A percentile compares a stretch with the other conserved stretches of the same genome.
phyloP scores from a whole-genome alignment of 2,888 invertebrate species.

The Uropetala carovei region DNA sequence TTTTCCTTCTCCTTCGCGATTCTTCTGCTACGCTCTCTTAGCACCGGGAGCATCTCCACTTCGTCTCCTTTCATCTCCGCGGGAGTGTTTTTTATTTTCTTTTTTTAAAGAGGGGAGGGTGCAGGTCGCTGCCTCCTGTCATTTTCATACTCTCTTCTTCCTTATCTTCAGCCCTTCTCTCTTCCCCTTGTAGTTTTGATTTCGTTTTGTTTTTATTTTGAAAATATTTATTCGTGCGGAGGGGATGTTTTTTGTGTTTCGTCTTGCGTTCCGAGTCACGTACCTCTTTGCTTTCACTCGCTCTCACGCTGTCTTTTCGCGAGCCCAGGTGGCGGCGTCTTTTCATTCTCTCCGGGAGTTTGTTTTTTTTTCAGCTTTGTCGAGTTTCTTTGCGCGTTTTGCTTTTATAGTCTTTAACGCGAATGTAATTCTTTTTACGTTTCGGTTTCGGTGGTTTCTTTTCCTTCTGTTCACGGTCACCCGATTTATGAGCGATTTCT shows the following conservation, averaged over 20 bases:
- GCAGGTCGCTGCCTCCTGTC: conserved; percentile 22
- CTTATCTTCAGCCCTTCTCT: background rate
- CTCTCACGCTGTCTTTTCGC: background rate
- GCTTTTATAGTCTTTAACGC: background rate
- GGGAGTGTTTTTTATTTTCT: too few species aligned
- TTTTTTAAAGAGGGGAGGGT: background rate
- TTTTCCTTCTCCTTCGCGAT: background rate
- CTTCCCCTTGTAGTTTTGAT: conserved; percentile 15
- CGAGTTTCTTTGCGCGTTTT: background rate
- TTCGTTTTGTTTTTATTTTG: conserved; percentile 8
- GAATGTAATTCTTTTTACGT: background rate
- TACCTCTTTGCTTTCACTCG: background rate
- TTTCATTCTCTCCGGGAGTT: background rate
- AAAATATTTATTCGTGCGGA: background rate
- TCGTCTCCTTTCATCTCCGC: background rate
- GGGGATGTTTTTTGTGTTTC: background rate
- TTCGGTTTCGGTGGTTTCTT: background rate
- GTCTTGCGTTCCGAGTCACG: conserved; percentile 11
- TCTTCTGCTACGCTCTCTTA: background rate
- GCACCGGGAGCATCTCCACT: background rate
- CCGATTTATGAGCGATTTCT: background rate
- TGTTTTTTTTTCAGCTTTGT: background rate
- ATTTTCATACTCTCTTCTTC: background rate
- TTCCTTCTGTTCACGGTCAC: background rate
- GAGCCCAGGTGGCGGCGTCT: background rate